Evolutionary conservation across 2,113 vertebrate genomes (phyloP).

Genomic region (Zootoca vivipara): DNA sequence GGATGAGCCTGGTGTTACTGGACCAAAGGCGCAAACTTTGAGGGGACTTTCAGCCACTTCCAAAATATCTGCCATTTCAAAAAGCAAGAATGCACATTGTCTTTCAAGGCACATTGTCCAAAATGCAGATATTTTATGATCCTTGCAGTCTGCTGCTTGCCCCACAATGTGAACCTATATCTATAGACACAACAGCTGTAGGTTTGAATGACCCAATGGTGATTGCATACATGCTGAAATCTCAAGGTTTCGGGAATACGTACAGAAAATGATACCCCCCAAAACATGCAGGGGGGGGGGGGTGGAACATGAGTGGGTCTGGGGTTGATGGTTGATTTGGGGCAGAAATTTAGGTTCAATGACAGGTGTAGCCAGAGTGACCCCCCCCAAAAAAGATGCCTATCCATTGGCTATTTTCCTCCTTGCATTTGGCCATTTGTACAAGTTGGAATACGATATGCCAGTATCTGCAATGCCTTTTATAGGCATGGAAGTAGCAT

Average conservation of each 20-base stretch:
- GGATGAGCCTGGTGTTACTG: background rate
- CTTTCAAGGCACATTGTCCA: background rate
- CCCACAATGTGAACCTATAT: background rate
- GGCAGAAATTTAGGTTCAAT: background rate
- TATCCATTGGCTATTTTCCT: background rate
- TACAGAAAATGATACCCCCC: background rate
- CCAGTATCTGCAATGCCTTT: background rate
- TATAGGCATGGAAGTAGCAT: background rate
- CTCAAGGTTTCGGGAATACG: background rate
- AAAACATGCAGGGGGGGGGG: background rate
- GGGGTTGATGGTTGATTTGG: background rate
- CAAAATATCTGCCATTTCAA: slow-evolving; percentile 11
- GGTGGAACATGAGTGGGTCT: slow-evolving; percentile 1
- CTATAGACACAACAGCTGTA: background rate
- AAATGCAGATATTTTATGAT: background rate
- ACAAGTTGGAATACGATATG: no score
- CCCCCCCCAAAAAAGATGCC: background rate
- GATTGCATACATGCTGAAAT: background rate
- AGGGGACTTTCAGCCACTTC: background rate
- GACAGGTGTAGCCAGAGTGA: background rate
- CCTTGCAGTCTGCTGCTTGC: background rate
- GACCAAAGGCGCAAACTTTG: background rate
- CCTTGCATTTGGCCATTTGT: background rate
- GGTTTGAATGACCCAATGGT: background rate
- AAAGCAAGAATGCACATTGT: background rate